These are phyloP conservation scores for Tanaodytes sp. DNA, from an alignment of 2,888 invertebrate species.

Conservation along the genomic window DNA sequence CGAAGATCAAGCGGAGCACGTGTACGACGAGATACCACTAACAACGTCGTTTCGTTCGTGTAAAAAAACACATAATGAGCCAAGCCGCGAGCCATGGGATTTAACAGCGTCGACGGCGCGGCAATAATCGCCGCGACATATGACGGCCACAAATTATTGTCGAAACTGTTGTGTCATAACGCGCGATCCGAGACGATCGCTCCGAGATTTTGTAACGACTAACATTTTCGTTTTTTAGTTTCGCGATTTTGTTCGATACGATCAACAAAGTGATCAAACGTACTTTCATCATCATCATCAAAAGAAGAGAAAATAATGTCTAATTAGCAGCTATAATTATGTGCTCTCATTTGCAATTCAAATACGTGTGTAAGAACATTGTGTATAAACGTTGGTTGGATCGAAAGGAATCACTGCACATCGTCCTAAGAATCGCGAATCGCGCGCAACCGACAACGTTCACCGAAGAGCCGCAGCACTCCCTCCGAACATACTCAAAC, in stretches of 20 bases:
- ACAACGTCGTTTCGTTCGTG: conserved; percentile 53
- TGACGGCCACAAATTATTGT: conserved; percentile 12
- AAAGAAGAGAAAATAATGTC: conserved; percentile 46
- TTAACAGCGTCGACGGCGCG: too few species aligned
- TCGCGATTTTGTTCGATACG: conserved; percentile 28
- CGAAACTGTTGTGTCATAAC: conserved; percentile 14
- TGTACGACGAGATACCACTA: conserved; percentile 80
- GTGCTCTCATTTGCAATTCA: conserved; percentile 47
- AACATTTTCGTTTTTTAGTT: conserved; percentile 24
- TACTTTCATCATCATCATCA: conserved; percentile 44
- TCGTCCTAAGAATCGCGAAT: conserved; percentile 29
- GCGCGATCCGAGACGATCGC: conserved; percentile 9
- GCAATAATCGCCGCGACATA: conserved; percentile 4
- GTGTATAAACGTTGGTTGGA: conserved; percentile 28
- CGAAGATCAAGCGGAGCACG: conserved; percentile 75
- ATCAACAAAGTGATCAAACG: conserved; percentile 39
- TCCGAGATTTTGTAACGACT: conserved; percentile 38
- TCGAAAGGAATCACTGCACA: conserved; percentile 44
- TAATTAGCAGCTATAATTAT: conserved; percentile 47
- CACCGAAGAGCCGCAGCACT: conserved; percentile 38
- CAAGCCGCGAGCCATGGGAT: conserved; percentile 1
- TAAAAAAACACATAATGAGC: conserved; percentile 54
- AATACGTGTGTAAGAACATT: conserved; percentile 33
- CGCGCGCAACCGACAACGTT: conserved; percentile 30
- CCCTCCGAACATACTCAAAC: conserved; percentile 42